These are phyloP conservation scores for Pocillopora damicornis DNA, from an alignment of 64 coral and sea anemone genomes.

Conservation along the genomic window DNA sequence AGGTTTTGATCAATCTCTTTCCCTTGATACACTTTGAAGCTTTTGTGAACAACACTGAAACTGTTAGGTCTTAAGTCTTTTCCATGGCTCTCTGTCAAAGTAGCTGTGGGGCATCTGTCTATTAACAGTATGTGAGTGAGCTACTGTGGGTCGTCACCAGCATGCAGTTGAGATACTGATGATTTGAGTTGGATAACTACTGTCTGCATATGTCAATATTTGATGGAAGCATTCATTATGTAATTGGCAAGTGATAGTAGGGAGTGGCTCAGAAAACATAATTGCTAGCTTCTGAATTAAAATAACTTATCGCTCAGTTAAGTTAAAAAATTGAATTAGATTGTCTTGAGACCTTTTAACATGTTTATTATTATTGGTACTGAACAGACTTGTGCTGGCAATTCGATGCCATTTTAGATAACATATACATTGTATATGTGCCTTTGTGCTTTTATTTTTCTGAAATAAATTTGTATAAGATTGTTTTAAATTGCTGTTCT, in stretches of 20 bases:
- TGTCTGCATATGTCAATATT: too few relatives aligned
- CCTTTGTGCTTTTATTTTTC: not conserved
- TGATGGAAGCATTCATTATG: too few relatives aligned
- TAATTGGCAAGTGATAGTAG: not conserved
- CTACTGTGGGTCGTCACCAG: too few relatives aligned
- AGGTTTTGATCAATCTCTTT: too few relatives aligned
- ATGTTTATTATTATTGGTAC: not conserved
- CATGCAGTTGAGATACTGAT: too few relatives aligned
- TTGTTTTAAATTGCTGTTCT: not conserved
- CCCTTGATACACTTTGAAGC: too few relatives aligned
- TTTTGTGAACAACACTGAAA: too few relatives aligned
- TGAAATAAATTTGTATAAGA: constrained; percentile 9
- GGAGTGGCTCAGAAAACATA: not conserved
- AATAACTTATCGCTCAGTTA: not conserved
- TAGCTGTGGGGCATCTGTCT: too few relatives aligned
- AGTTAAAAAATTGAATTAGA: not conserved
- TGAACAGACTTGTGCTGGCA: not conserved
- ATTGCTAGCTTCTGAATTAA: not conserved
- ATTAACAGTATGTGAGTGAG: too few relatives aligned
- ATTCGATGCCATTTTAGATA: not conserved
- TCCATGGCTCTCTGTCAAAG: too few relatives aligned
- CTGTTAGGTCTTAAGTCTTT: too few relatives aligned
- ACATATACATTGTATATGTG: not conserved
- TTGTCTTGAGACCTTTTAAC: not conserved
- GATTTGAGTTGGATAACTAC: too few relatives aligned